Base-by-base conservation (phyloP, 2,888 invertebrate species). In the Hesperia comma region DNA sequence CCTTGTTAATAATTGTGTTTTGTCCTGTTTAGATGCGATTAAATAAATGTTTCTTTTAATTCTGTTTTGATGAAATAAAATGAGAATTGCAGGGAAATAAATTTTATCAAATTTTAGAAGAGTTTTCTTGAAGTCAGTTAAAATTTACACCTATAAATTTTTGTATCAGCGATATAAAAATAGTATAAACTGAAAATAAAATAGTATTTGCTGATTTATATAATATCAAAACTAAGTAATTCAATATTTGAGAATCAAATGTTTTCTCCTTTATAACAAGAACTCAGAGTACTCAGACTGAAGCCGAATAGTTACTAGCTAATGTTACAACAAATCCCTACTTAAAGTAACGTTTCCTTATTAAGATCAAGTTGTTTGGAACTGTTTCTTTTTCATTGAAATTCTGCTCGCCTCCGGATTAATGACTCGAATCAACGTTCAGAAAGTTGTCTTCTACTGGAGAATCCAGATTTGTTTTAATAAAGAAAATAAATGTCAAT, bases 11-110 rank as follows among this genome's bases (percentile, higher is more conserved):
- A 72, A 77, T 77, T 80, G 76, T 79, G 78, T 75, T 77, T 68
- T 72, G 62, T 66, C 69, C 72, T 74, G 74, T 89, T 87, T 86
- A 78, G 80, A 77, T 81, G 81, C 79, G 79, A 85, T 83, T 86
- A 83, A 86, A 82, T 74, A 75, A 71, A 72, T 69, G 56, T 69
- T 70, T 67, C 6, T 61, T 61, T 63, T 49, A 61, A 40, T 61
- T 61, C 14, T 51, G 57, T 56, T 60, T 54, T 58, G 60, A 68
- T 68, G 14, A 40, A 40, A 53, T 41, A 10, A 12, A 40, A 60
- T 53, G 53, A 15, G 61, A 69, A 51, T 41, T 51, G 41, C 51
- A 58, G 51, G 51, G 32, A 63, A 64, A 64, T 64, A 64, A 58
- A 64, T 58, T 64, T 54, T 64, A 60, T 49, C 32, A 6, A 26